Evolutionary conservation across 2,797 vertebrate species (phyloP).

Genomic region (Linurgus olivaceus): DNA sequence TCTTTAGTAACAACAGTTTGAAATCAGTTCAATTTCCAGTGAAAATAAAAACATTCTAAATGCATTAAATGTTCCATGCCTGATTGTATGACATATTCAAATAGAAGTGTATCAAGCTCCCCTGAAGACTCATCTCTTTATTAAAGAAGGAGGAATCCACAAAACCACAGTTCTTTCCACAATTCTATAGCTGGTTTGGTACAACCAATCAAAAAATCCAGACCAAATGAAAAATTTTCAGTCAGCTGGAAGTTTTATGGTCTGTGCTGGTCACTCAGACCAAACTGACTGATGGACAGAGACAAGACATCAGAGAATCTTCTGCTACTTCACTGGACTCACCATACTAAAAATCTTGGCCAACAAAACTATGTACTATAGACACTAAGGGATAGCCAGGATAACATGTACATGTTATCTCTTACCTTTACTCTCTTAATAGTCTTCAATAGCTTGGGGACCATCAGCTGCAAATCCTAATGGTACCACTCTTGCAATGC

Average conservation of each 20-base stretch:
- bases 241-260: background rate
- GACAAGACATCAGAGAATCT: background rate
- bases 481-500: background rate
- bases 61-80: background rate
- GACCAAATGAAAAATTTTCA: background rate
- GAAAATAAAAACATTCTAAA: slow-evolving; percentile 3
- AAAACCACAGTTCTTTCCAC: background rate
- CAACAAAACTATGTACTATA: background rate
- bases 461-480: background rate
- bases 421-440: background rate
- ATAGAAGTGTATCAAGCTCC: background rate
- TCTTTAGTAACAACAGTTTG: background rate
- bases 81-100: background rate
- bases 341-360: background rate
- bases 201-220: background rate
- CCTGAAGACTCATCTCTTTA: background rate
- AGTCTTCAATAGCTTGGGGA: background rate
- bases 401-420: rapidly evolving
- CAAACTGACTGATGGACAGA: background rate
- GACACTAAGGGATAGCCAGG: background rate
- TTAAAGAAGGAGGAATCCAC: background rate
- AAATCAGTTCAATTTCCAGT: background rate
- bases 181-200: background rate
- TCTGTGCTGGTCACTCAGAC: background rate
- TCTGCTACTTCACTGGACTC: background rate